A percentile compares a stretch with the other conserved stretches of the same genome.
phyloP scores from a whole-genome alignment of 2,888 invertebrate genomes.

The Mayetiola destructor region DNA sequence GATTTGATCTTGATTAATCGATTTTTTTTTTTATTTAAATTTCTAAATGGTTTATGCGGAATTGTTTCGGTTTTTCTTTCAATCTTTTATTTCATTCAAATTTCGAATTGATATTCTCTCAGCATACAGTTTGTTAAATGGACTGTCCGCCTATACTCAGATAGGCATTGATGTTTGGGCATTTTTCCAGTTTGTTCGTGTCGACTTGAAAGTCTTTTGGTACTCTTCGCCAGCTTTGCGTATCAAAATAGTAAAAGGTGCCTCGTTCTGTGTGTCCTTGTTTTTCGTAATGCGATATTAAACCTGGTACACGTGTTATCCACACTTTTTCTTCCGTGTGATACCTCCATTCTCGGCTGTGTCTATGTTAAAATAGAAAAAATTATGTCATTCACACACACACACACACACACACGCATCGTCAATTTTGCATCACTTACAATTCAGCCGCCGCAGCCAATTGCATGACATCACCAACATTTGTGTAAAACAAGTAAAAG shows the following conservation, averaged over 20 bases:
- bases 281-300: conserved; percentile 81
- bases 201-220: conserved; percentile 98
- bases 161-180: conserved; percentile 36
- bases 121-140: not conserved
- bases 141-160: conserved; percentile 3
- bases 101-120: not conserved
- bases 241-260: conserved; percentile 99
- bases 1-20: conserved; percentile 7
- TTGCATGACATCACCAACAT: conserved; percentile 95
- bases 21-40: not conserved
- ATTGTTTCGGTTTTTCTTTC: not conserved
- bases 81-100: not conserved
- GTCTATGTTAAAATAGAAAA: conserved; percentile 42
- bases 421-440: conserved; percentile 44
- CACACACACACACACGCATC: not conserved
- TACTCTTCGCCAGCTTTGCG: conserved; percentile 97
- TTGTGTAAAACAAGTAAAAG: conserved; percentile 99
- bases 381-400: not conserved
- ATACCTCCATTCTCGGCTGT: conserved; percentile 98
- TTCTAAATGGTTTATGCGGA: not conserved
- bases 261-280: conserved; percentile 93
- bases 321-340: conserved; percentile 98
- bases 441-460: conserved; percentile 92
- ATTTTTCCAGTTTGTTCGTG: conserved; percentile 92
- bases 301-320: conserved; percentile 92